Conservation (phyloP, 2,797 vertebrate genomes). For the Brachyrhaphis roseni region DNA sequence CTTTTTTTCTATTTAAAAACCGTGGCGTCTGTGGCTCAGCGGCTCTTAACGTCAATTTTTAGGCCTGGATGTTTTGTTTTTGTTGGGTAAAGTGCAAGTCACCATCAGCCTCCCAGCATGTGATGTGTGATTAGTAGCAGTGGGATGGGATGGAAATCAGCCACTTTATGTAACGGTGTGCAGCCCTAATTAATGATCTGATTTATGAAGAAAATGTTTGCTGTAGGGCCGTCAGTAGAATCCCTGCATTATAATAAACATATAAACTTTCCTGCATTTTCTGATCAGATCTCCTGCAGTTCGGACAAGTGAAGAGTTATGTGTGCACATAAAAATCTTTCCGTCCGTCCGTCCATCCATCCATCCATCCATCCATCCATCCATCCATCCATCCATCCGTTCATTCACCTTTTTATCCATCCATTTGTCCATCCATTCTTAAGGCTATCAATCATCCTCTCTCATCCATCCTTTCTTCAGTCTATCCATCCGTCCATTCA, state of each 20-base stretch:
- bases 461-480: background rate
- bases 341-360: background rate
- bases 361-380: background rate
- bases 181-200: background rate
- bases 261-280: background rate
- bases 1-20: conserved; percentile 4
- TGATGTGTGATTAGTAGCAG: conserved; percentile 8
- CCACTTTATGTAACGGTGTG: background rate
- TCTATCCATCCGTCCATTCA: background rate
- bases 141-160: background rate
- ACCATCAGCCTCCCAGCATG: background rate
- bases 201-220: background rate
- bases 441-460: no score
- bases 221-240: background rate
- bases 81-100: conserved; percentile 15
- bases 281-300: background rate
- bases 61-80: conserved; percentile 2
- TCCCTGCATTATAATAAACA: background rate
- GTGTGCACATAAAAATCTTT: background rate
- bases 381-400: no score
- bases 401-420: background rate
- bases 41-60: background rate
- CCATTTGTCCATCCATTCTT: no score
- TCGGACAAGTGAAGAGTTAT: background rate
- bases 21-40: conserved; percentile 2